phyloP scores from a whole-genome alignment of 1,140 invertebrate species.

The Thrips palmi region DNA sequence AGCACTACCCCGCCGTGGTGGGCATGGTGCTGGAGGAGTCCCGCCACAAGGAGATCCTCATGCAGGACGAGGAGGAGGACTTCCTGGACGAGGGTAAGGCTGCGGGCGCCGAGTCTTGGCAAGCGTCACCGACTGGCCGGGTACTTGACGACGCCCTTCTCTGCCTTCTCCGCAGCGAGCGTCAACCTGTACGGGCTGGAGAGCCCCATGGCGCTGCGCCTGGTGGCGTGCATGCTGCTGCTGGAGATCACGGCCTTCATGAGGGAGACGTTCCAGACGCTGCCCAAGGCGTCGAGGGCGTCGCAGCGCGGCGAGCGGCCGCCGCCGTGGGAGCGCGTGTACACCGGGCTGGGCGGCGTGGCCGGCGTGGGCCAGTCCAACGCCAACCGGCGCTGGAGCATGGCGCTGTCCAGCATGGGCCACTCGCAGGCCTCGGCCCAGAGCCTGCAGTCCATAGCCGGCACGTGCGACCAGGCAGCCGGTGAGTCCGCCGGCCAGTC shows the following conservation, averaged over 20 bases:
- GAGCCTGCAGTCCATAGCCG: conserved; percentile 74
- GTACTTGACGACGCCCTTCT: too few species aligned
- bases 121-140: too few species aligned
- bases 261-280: conserved; percentile 58
- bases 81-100: conserved; percentile 84
- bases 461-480: too few species aligned
- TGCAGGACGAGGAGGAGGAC: conserved; percentile 94
- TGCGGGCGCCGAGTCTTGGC: not conserved
- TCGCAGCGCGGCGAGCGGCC: conserved; percentile 51
- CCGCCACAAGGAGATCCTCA: conserved; percentile 63
- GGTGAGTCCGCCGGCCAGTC: too few species aligned
- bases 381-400: conserved; percentile 72
- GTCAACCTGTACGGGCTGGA: conserved; percentile 66
- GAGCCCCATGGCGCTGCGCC: conserved; percentile 80
- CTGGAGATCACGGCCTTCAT: conserved; percentile 95
- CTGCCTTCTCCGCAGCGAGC: conserved; percentile 41
- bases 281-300: conserved; percentile 41
- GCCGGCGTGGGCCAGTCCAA: conserved; percentile 24
- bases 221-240: conserved; percentile 82
- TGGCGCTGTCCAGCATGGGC: conserved; percentile 80
- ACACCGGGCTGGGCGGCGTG: conserved; percentile 29
- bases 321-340: conserved; percentile 56
- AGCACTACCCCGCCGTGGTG: conserved; percentile 44
- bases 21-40: conserved; percentile 58
- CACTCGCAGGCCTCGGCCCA: conserved; percentile 82